phyloP scores from a whole-genome alignment of 2,888 invertebrate species.

The Argyresthia goedartella region DNA sequence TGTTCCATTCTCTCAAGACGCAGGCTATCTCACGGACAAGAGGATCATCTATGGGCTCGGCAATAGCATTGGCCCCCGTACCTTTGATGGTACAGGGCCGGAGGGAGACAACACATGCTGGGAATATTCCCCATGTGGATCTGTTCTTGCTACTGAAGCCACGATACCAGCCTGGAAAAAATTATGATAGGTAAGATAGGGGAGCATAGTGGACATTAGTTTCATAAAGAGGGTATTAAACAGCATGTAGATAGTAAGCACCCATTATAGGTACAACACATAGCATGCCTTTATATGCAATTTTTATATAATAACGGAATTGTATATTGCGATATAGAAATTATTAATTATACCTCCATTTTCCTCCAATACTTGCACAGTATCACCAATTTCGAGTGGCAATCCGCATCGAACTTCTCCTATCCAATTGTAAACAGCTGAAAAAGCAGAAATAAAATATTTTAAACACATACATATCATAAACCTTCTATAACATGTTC shows the following conservation, averaged over 20 bases:
- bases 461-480: too few relatives aligned
- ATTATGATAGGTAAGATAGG: neutral
- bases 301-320: too few relatives aligned
- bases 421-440: constrained; percentile 93
- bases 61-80: constrained; percentile 84
- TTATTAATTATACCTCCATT: constrained; percentile 73
- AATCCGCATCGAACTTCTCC: constrained; percentile 85
- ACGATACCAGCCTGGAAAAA: constrained; percentile 82
- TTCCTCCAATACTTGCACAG: constrained; percentile 92
- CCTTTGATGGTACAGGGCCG: constrained; percentile 84
- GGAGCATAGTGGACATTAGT: neutral
- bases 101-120: constrained; percentile 80
- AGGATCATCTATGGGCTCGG: constrained; percentile 88
- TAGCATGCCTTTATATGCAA: too few relatives aligned
- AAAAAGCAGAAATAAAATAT: constrained; percentile 28
- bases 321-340: neutral
- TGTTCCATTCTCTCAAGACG: constrained; percentile 93
- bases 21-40: constrained; percentile 93
- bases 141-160: constrained; percentile 83
- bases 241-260: neutral
- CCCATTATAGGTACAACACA: too few relatives aligned
- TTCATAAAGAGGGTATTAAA: neutral
- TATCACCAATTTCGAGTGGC: constrained; percentile 91
- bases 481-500: too few relatives aligned
- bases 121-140: constrained; percentile 66